A percentile compares a stretch with the other conserved stretches of the same genome.
These are phyloP conservation scores for Onychomys torridus DNA, from an alignment of 2,797 vertebrate species.

Conservation along the genomic window DNA sequence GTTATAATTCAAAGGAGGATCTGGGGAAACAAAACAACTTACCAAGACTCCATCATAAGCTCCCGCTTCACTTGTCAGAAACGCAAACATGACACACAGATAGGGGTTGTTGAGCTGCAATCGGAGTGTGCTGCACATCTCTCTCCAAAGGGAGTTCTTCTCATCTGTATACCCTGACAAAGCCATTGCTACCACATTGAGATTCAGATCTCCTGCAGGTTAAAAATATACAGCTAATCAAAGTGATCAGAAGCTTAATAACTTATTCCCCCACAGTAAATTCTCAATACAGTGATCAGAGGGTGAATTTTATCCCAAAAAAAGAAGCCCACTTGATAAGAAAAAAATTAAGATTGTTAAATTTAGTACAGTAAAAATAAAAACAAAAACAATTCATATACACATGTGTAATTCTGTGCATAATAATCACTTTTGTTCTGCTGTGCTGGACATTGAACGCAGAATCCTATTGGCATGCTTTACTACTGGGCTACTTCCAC, in stretches of 20 bases:
- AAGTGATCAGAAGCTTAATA: constrained; percentile 23
- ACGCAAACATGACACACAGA: constrained; percentile 98
- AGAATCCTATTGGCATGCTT: neutral
- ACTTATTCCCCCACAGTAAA: neutral
- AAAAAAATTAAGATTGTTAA: constrained; percentile 19
- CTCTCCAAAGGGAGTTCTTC: constrained; percentile 98
- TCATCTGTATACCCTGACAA: constrained; percentile 98
- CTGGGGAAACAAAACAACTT: constrained; percentile 72
- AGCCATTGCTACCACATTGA: constrained; percentile 99
- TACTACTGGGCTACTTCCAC: neutral
- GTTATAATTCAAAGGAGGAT: constrained; percentile 47
- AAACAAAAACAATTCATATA: neutral
- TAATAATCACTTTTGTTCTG: neutral
- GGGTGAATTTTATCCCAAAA: neutral
- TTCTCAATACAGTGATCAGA: neutral
- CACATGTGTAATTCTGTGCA: neutral
- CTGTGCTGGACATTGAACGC: neutral
- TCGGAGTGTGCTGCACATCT: constrained; percentile 98
- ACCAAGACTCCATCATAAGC: constrained; percentile 98
- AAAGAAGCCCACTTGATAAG: constrained; percentile 7
- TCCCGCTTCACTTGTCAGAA: constrained; percentile 97
- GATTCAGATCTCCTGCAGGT: constrained; percentile 95
- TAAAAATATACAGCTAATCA: constrained; percentile 69
- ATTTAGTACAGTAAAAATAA: constrained; percentile 37
- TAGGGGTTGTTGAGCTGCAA: constrained; percentile 97